These are phyloP conservation scores for Boloria euphrosyne DNA, from an alignment of 2,888 invertebrate species.

Conservation along the genomic window DNA sequence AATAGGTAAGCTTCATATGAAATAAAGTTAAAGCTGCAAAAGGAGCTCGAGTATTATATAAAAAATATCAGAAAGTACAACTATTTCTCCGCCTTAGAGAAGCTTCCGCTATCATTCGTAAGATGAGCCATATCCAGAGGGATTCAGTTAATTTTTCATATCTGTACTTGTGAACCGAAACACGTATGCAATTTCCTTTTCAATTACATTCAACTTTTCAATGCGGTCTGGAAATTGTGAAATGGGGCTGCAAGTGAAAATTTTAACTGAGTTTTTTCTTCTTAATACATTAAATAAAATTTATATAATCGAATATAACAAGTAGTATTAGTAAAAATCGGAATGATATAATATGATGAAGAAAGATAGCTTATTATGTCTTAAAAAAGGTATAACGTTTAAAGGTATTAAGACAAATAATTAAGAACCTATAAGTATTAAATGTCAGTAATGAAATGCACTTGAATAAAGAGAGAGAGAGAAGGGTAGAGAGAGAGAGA, in stretches of 20 bases:
- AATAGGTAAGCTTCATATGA: no score
- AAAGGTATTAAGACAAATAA: no score
- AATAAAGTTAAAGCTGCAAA: not conserved
- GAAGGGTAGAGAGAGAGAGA: no score
- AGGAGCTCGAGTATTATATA: not conserved
- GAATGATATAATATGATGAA: no score
- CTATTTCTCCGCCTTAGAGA: not conserved
- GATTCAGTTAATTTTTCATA: constrained; percentile 31
- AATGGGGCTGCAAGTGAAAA: constrained; percentile 12
- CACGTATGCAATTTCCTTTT: constrained; percentile 40
- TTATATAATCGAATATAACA: no score
- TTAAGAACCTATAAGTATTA: no score
- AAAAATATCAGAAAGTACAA: not conserved
- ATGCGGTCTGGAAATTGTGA: constrained; percentile 20
- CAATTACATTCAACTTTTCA: constrained; percentile 36
- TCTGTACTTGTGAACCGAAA: constrained; percentile 29
- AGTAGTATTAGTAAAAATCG: no score
- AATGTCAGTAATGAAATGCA: no score
- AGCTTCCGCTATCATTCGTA: constrained; percentile 19
- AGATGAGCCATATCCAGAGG: constrained; percentile 22
- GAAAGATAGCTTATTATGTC: no score
- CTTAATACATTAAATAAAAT: not conserved
- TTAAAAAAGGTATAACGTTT: no score
- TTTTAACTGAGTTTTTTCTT: not conserved
- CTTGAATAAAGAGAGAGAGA: no score